Conservation (phyloP, 2,888 invertebrate species). For the Pterostichus madidus region DNA sequence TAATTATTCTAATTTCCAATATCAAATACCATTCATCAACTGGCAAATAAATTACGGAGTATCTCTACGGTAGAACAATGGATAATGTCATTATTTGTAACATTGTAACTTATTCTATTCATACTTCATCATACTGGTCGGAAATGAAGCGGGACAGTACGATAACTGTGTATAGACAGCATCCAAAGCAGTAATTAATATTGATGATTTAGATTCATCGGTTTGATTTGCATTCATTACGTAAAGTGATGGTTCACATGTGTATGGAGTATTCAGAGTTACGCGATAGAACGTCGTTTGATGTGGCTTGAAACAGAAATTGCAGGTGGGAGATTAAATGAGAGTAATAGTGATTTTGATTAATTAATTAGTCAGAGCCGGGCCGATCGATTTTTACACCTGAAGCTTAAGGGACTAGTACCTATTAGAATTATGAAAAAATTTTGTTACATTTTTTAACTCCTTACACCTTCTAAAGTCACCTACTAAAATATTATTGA, state of each 20-base stretch:
- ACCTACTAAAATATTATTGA: no score
- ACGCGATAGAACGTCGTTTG: no score
- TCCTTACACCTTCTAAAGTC: no score
- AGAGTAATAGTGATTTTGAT: no score
- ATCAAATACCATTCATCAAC: slow-evolving; percentile 9
- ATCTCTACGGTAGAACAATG: background rate
- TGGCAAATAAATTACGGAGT: background rate
- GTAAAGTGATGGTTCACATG: background rate
- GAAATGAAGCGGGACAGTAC: background rate
- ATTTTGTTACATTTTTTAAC: no score
- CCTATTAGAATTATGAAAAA: no score
- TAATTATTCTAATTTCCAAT: slow-evolving; percentile 6
- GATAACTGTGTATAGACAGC: slow-evolving; percentile 7
- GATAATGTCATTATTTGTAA: slow-evolving; percentile 16
- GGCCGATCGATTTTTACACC: no score
- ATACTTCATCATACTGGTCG: background rate
- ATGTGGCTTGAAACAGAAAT: no score
- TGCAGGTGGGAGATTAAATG: no score
- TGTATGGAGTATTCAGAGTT: background rate
- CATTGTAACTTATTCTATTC: slow-evolving; percentile 35
- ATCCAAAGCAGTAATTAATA: slow-evolving; percentile 51
- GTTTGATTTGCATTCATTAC: slow-evolving; percentile 37
- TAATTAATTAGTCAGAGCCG: no score
- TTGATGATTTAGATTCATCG: slow-evolving; percentile 60
- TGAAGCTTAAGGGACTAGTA: no score